Base-by-base conservation (phyloP, 2,888 invertebrate genomes). In the Apodemia hepburni region DNA sequence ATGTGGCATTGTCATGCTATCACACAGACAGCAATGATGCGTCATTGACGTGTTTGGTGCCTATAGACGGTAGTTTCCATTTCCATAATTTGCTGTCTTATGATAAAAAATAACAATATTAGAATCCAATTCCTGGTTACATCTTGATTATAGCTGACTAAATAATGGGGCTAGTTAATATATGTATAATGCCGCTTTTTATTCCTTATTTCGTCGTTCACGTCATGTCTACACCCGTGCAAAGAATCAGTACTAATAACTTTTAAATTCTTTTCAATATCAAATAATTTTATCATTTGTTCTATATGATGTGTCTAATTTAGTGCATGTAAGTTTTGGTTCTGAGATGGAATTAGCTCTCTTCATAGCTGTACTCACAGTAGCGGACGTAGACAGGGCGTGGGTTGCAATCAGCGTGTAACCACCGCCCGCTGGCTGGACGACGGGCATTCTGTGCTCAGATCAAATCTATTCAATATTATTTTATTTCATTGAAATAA, bases 401-500 rank as follows among this genome's bases (percentile, higher is more conserved):
- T 57, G 57, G 57, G 57, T n/a, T 27, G 57, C 57, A 57, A 57
- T 57, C 57, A 29, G 57, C 29, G 11, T 57, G 57, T 57, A 54
- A 54, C 57, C 9, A 27, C 57, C 27, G 57, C 29, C 29, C 57
- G 54, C 54, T 54, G 54, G 54, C 51, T 51, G 51, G 51, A 51
- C 51, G 51, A 18, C 51, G 51, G 51, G 22, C 51, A 51, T 18
- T 18, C 51, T 18, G 22, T 11, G 12, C 49, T 51, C 51, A 11
- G 51, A 51, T 51, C 22, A 22, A 22, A 51, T 51, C 51, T 22
- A 18, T 51, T 51, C 12, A 12, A 51, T 18, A 51, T 59, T 42
- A 49, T n/a, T 38, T 57, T 60, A 27, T 38, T 15, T 49, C 51
- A 58, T 61, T 64, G 38, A 61, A 63, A 61, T 54, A 38, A 38